A percentile compares a stretch with the other conserved stretches of the same genome.
Conservation (phyloP, 2,888 invertebrate species). For the Drosophila neonasuta region DNA sequence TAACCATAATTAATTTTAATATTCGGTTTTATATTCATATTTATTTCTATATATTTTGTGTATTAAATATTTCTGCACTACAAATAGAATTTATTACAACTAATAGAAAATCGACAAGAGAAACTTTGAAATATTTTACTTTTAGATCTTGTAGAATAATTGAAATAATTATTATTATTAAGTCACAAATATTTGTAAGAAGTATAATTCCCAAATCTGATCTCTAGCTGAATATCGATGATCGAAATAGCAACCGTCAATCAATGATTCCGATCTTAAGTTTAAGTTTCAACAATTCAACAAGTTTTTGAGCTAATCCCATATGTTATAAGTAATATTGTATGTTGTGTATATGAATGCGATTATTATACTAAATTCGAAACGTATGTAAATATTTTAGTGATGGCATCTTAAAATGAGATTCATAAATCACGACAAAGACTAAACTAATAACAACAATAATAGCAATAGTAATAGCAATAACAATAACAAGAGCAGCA, state of each 20-base stretch:
- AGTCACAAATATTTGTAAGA: too few species aligned
- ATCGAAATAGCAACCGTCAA: not conserved
- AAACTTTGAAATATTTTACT: too few species aligned
- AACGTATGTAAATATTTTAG: slow-evolving; percentile 17
- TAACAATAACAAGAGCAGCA: slow-evolving; percentile 16
- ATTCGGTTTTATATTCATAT: too few species aligned
- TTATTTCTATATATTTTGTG: too few species aligned
- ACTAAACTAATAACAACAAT: slow-evolving; percentile 35
- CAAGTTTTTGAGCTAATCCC: slow-evolving; percentile 1
- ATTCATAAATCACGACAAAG: slow-evolving; percentile 56
- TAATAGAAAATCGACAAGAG: too few species aligned
- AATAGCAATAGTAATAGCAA: slow-evolving; percentile 5
- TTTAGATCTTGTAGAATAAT: too few species aligned
- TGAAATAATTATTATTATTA: too few species aligned
- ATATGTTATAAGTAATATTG: not conserved
- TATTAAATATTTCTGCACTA: too few species aligned
- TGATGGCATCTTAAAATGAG: slow-evolving; percentile 39
- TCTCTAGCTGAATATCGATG: not conserved
- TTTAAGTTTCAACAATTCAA: not conserved
- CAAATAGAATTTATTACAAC: too few species aligned
- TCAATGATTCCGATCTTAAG: slow-evolving; percentile 1
- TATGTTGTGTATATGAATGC: not conserved
- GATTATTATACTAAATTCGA: not conserved
- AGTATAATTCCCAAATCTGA: too few species aligned
- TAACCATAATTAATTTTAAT: not conserved